Evolutionary conservation across 1,140 invertebrate genomes (phyloP), one percentile per base, ranked within the genome.

Genomic region (Ostrea denselamellosa): DNA sequence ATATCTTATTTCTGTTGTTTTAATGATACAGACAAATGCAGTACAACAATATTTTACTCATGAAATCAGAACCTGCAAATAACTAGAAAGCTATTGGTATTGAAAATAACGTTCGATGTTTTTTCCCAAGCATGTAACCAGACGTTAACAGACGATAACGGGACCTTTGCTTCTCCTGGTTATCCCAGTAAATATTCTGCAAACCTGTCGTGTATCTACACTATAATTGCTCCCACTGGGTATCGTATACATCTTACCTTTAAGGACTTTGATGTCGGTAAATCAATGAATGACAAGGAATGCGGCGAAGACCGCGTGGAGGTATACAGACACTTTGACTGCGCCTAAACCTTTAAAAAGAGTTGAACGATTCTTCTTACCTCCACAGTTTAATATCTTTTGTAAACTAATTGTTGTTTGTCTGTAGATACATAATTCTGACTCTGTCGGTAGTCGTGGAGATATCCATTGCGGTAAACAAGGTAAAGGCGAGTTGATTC

Each of bases 271-370:
- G 68, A 77, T 77, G 68, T 77, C 14, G 68, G 68, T 34, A 34
- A 77, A 77, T 28, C 68, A 14, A 77, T 14, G 14, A 77, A 77
- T 34, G 68, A 77, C 9, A 77, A 77, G 68, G 28, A 77, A 77
- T 77, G 68, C 28, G 68, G 68, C 14, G 68, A 12, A 34, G 68
- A 77, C 28, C 22, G 68, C 4, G 68, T 77, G 3, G 68, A 77
- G 68, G 68, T 77, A 77, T 19, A 62, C 56, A 62, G 2, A 19
- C 12, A 62, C 2, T 62, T 62, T 56, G 0, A 62, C 17, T 62
- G 14, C 14, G 5, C 19, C 19, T 0, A 17, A 62, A 62, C 5
- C 17, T 17, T 22, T n/a, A n/a, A n/a, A n/a, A n/a, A n/a, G n/a
- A n/a, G n/a, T n/a, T n/a, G n/a, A n/a, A n/a, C n/a, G n/a, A 12